Evolutionary conservation across 2,797 vertebrate species (phyloP), one percentile per base, ranked within the genome.

Genomic region (Megaceryle alcyon): DNA sequence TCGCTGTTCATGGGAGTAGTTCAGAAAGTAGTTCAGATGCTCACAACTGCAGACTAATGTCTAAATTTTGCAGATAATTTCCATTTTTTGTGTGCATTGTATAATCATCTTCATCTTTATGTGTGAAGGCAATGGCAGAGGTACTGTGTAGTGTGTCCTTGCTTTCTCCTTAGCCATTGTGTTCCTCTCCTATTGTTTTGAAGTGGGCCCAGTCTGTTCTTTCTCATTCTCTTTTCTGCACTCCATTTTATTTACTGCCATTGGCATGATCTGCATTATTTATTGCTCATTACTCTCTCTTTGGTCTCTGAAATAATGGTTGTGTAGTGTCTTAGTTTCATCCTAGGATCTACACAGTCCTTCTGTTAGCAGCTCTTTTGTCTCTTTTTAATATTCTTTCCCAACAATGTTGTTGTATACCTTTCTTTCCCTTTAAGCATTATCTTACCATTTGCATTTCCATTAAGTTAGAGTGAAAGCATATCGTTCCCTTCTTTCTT

Each of bases 401-500:
- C 46, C 68, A 84, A 41, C 26, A 23, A 48, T 78, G 60, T 43
- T 88, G 25, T 73, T 72, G 13, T 89, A 22, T 81, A 83, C 61
- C 54, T 94, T 95, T 90, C 73, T 76, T 86, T 91, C 54, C 12
- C 73, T 92, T 85, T 88, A 92, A 92, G 63, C 72, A 72, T 68
- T 86, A 78, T n/a, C 78, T 93, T 87, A 82, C 46, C 20, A 72
- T 91, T 96, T 92, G 35, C 73, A 86, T 90, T 95, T 66, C 87
- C 80, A 93, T 86, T 92, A 86, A 94, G 86, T 92, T 79, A 66
- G 39, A 86, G 39, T 84, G 87, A 95, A 96, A 94, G 56, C 83
- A 60, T 91, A 64, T 86, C 1, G 79, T 90, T 93, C 63, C 89
- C 87, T 86, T 79, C 46, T 91, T 96, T 95, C 92, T 70, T 92